Evolutionary conservation across 2,888 invertebrate genomes (phyloP).

Genomic region (Deladenus siricidicola): DNA sequence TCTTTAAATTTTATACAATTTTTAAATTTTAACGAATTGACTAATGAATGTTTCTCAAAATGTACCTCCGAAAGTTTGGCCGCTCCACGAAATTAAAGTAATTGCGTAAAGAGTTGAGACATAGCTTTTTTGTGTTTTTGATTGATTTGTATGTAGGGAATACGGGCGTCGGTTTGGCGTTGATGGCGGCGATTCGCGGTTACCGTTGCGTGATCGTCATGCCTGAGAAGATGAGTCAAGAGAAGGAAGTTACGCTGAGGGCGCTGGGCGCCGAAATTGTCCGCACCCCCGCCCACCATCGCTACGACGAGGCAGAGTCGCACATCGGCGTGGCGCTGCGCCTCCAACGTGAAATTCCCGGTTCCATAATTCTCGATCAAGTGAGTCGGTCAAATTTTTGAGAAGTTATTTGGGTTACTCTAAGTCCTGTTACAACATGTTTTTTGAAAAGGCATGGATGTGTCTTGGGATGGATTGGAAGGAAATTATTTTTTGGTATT

Average conservation of each 20-base stretch:
- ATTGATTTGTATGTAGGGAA: slow-evolving; percentile 59
- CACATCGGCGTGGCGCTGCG: slow-evolving; percentile 77
- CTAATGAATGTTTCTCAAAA: too few relatives aligned
- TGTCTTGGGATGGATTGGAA: too few relatives aligned
- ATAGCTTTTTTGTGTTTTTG: too few relatives aligned
- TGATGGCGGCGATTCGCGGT: slow-evolving; percentile 83
- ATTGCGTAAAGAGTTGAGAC: too few relatives aligned
- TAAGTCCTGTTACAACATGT: too few relatives aligned
- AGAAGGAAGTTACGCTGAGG: slow-evolving; percentile 76
- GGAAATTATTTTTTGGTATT: too few relatives aligned
- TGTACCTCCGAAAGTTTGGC: too few relatives aligned
- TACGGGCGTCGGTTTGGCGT: slow-evolving; percentile 75
- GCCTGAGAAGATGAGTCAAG: slow-evolving; percentile 98
- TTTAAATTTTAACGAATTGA: slow-evolving; percentile 3
- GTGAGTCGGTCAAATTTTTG: too few relatives aligned
- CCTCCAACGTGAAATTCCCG: slow-evolving; percentile 74
- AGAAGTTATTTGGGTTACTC: too few relatives aligned
- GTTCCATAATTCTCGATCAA: slow-evolving; percentile 86
- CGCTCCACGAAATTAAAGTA: too few relatives aligned
- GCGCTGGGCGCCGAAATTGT: slow-evolving; percentile 88
- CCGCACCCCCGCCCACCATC: slow-evolving; percentile 20
- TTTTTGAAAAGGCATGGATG: too few relatives aligned
- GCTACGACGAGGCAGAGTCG: slow-evolving; percentile 66
- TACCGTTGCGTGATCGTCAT: slow-evolving; percentile 94
- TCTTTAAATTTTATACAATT: background rate